Conservation (phyloP, 2,113 vertebrate genomes). For the Felis chaus region DNA sequence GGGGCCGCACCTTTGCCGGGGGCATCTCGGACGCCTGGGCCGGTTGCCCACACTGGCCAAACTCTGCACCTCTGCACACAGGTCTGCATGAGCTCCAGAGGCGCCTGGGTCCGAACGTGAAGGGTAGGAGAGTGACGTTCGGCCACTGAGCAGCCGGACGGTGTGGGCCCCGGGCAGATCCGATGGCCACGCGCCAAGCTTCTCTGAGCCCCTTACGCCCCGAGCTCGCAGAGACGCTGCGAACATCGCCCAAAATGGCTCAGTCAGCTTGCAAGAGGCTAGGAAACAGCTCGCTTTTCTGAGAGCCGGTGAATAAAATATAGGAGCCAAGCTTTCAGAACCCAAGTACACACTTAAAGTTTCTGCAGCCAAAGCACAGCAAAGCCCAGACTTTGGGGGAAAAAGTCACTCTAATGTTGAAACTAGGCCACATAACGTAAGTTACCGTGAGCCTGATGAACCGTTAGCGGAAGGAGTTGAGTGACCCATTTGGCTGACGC, state of each 20-base stretch:
- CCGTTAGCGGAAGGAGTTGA: accelerated
- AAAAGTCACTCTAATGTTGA: accelerated
- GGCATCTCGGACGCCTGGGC: accelerated
- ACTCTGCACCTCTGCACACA: not conserved
- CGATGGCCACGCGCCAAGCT: accelerated
- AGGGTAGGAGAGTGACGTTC: not conserved
- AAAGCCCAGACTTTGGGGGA: not conserved
- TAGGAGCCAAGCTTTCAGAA: not conserved
- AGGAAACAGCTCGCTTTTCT: not conserved
- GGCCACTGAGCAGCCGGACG: accelerated
- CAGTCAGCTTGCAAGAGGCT: accelerated
- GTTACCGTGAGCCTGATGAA: accelerated
- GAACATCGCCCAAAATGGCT: accelerated
- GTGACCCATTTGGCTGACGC: accelerated
- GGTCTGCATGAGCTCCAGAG: not conserved
- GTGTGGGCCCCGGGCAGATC: not conserved
- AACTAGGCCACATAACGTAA: accelerated
- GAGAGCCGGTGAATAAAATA: not conserved
- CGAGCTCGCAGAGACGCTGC: accelerated
- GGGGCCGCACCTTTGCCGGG: not conserved
- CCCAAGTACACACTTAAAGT: not conserved
- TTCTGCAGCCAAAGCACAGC: not conserved
- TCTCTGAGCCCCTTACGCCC: accelerated
- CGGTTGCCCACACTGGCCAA: accelerated
- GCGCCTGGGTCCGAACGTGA: accelerated